phyloP scores from a whole-genome alignment of 2,113 vertebrate species.

The Siniperca chuatsi region DNA sequence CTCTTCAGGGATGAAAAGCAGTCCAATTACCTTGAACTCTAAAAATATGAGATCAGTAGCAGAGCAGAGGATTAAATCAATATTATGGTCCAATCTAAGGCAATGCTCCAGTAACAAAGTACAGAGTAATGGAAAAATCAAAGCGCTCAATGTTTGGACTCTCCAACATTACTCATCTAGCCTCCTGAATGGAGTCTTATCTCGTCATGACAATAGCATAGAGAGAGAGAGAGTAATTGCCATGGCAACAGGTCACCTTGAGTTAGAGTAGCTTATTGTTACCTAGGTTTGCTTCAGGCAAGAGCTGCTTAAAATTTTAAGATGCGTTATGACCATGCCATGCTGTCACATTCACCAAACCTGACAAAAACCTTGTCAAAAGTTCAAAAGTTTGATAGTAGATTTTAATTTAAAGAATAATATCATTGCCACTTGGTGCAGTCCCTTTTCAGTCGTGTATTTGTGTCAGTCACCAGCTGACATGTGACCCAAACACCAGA shows the following conservation, averaged over 20 bases:
- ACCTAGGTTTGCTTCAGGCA: constrained; percentile 17
- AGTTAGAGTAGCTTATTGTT: constrained; percentile 34
- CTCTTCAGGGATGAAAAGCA: constrained; percentile 42
- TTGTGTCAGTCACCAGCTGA: constrained; percentile 49
- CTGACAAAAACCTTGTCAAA: constrained; percentile 23
- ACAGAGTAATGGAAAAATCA: constrained; percentile 75
- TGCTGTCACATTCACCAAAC: background rate
- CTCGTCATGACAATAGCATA: constrained; percentile 64
- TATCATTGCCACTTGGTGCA: background rate
- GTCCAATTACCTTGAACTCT: constrained; percentile 60
- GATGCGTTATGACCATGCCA: background rate
- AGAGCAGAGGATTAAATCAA: constrained; percentile 72
- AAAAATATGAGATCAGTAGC: constrained; percentile 61
- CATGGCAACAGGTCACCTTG: constrained; percentile 77
- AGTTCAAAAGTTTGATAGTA: constrained; percentile 2
- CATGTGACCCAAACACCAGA: constrained; percentile 47
- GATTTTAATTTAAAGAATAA: constrained; percentile 1
- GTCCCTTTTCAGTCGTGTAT: constrained; percentile 27
- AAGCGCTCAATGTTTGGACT: constrained; percentile 70
- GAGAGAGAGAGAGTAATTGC: constrained; percentile 69
- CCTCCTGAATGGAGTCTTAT: constrained; percentile 69
- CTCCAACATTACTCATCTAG: constrained; percentile 63
- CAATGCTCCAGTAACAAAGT: constrained; percentile 71
- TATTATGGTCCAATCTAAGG: constrained; percentile 65
- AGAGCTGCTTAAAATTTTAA: constrained; percentile 32